Evolutionary conservation across 1,140 invertebrate species (phyloP), one percentile per base, ranked within the genome.

Genomic region (Lucilia sericata): DNA sequence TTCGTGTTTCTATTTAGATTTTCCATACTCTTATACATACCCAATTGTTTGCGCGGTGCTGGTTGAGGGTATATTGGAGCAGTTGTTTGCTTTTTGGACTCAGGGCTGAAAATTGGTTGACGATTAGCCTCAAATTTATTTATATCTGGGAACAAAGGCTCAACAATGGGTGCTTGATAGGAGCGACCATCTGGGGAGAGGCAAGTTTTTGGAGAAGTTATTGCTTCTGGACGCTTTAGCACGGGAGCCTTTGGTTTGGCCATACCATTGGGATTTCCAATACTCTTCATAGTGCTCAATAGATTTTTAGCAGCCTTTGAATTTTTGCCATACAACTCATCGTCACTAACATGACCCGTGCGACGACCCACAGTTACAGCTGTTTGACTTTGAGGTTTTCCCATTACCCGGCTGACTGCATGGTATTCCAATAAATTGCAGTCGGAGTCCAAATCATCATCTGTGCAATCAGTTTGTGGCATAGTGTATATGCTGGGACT

Each of bases 371-470:
- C 87, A 0, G 87, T 86, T 0, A 91, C 93, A 5, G 94, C 94
- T 65, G 93, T 92, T 85, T 94, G 94, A 51, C 92, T 92, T 36
- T 94, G 92, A 0, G 94, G 94, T 4, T 93, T 94, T 17, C 92
- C 91, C 94, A 95, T 95, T 8, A 95, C 94, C 85, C 92, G 93
- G 83, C 93, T 93, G 84, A 94, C 93, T 5, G 93, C 93, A 30
- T 91, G 92, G 86, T 94, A 93, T 87, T 94, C 93, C 42, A 90
- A 87, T 82, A 91, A 85, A 82, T 91, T 91, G 14, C 14, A 14
- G 60, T 90, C 89, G 34, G 87, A 88, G 10, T 85, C 85, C 21
- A 85, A 21, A 10, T 91, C 90, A 82, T 91, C 90, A 30, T 90
- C 89, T 2, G 89, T 90, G 34, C 88, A 88, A 83, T 90, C 89